A percentile compares a stretch with the other conserved stretches of the same genome.
Evolutionary conservation across 2,113 vertebrate genomes (phyloP).

Genomic region (Machaerirhynchus nigripectus): DNA sequence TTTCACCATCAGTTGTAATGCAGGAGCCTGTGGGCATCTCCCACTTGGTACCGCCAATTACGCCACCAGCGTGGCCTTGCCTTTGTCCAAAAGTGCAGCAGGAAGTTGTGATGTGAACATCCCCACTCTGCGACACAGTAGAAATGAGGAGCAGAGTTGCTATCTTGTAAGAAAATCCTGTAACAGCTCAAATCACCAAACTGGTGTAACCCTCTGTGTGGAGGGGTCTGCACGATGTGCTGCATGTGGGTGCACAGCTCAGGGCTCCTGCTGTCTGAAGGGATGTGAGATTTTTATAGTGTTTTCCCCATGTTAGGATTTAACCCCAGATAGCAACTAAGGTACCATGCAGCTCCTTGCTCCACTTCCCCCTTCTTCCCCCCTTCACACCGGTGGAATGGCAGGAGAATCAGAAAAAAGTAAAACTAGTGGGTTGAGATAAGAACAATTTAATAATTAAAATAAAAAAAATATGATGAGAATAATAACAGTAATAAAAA

Average conservation of each 20-base stretch:
- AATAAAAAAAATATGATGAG: not conserved
- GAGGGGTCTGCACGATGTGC: accelerated
- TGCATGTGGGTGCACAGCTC: accelerated
- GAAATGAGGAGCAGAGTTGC: not conserved
- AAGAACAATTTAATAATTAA: not conserved
- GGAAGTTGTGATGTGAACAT: not conserved
- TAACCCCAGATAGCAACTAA: not conserved
- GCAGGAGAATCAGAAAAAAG: not conserved
- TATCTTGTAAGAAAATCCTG: not conserved
- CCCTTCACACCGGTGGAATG: not conserved
- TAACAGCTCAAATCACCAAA: not conserved
- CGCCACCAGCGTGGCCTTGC: accelerated
- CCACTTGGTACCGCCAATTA: not conserved
- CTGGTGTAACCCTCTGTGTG: not conserved
- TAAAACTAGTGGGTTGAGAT: not conserved
- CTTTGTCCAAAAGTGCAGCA: not conserved
- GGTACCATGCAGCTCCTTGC: not conserved
- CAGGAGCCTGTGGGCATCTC: not conserved
- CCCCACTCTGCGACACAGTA: not conserved
- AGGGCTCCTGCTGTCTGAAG: not conserved
- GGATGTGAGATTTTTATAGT: not conserved
- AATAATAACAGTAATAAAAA: not conserved
- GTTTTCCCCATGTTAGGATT: not conserved
- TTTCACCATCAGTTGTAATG: not conserved
- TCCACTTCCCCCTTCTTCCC: not conserved